phyloP scores from a whole-genome alignment of 1,140 invertebrate species.

The Eubasilissa regina region DNA sequence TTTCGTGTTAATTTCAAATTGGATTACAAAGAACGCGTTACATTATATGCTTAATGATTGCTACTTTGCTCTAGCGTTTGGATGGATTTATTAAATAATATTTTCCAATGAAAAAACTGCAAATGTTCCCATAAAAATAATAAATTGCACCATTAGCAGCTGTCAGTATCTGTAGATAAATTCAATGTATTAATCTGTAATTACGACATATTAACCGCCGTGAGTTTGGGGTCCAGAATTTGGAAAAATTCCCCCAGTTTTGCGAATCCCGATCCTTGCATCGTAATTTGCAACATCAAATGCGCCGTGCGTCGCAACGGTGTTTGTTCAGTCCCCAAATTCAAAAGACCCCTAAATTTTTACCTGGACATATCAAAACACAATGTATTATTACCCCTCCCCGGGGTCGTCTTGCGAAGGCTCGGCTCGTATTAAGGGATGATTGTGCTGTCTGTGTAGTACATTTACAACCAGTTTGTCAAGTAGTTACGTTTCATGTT shows the following conservation, averaged over 20 bases:
- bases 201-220: conserved; percentile 40
- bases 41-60: conserved; percentile 11
- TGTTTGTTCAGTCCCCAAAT: conserved; percentile 11
- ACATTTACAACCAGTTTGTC: conserved; percentile 9
- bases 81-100: neutral
- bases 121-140: too few species aligned
- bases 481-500: too few species aligned
- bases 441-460: too few species aligned
- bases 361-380: conserved; percentile 41
- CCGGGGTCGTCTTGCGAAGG: neutral
- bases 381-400: neutral
- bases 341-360: conserved; percentile 26
- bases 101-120: neutral
- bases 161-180: neutral
- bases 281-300: conserved; percentile 38
- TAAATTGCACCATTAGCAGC: too few species aligned
- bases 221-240: neutral
- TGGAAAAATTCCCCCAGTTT: conserved; percentile 14
- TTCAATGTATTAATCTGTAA: conserved; percentile 18
- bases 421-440: neutral
- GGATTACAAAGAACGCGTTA: conserved; percentile 14
- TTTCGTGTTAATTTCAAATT: conserved; percentile 31
- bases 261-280: conserved; percentile 20
- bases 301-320: neutral
- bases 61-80: neutral